Evolutionary conservation across 2,888 invertebrate species (phyloP), one percentile per base, ranked within the genome.

Genomic region (Ennomos fuscantarius): DNA sequence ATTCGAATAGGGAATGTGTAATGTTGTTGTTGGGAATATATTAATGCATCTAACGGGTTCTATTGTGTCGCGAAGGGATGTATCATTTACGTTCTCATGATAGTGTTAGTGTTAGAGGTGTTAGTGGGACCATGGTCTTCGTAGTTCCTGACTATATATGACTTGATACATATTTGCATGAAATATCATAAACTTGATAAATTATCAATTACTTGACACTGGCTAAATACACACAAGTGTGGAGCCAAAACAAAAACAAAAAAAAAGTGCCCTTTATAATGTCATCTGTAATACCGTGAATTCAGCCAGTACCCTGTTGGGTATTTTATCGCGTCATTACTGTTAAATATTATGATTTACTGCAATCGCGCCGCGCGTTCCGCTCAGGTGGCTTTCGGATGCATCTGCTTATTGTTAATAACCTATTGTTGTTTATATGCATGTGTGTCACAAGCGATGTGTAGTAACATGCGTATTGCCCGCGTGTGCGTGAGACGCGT

Each of bases 11-110:
- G 84, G 84, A 82, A 87, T 52, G 47, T 52, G 35, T 52, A 57
- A 57, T 84, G 82, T 83, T 81, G 81, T 84, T 84, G 81, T 84
- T 83, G 80, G 84, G 81, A 78, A 84, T 79, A 84, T 87, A 86
- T 87, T 86, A 89, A 89, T 85, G 88, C 87, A 82, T 83, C 84
- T 88, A 90, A 90, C 89, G 89, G 90, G 76, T 68, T 77, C 84
- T 68, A 78, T 88, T 87, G 86, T 87, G 78, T 80, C 76, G 73
- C 71, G 60, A 68, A 75, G 82, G 84, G 82, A 76, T 78, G 75
- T 74, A 75, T 78, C 77, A 79, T 79, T 81, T 80, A 81, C 74
- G 73, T 78, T 77, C 78, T 84, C 78, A 75, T 76, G 70, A 58
- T 55, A 56, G 47, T 51, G 48, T 56, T 47, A 40, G 51, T 52